Base-by-base conservation (phyloP, 30 jellyfish, hydroid and myxozoan species). In the Nemopilema nomurai region DNA sequence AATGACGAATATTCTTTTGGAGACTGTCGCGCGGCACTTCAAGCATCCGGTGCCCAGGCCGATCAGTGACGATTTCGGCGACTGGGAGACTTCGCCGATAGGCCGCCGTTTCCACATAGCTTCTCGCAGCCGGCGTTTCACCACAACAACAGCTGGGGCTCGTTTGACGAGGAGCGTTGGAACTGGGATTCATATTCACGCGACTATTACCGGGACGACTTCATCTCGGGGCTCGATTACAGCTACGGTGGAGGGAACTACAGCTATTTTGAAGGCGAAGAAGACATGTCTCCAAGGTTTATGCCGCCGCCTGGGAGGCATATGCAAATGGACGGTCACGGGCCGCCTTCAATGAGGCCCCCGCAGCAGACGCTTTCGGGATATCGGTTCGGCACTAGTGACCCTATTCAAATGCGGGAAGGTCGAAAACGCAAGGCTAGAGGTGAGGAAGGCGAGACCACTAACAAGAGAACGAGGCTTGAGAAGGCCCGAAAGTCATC, bases 1-100 rank as follows among this genome's bases (percentile, higher is more conserved):
- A 23, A 92, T 92, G 98, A 87, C 97, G 22, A 92, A 92, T 73
- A 92, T 92, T 89, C 76, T 92, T 0, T 75, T 92, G 18, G 98
- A 92, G 79, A 96, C 82, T 18, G 84, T 92, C 0, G 68, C 98
- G 24, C 87, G 91, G 88, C 90, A 79, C 24, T 82, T 81, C 53
- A 76, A 83, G 51, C 76, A 83, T 65, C 79, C 83, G 8, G 85
- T 92, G 7, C 98, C 98, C 0, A 86, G 98, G 26, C 92, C 92
- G 1, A 71, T 84, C 24, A 73, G 81, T 29, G 92, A 84, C 18
- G 91, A 72, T 51, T 80, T 80, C 74, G 53, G 52, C 21, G 81
- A 16, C 24, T 50, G n/a, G 30, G 26, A 62, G 89, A 80, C 52
- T 74, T 63, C 33, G 87, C 63, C 22, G 91, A 79, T 28, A 28